Evolutionary conservation across 2,113 vertebrate species (phyloP), one percentile per base, ranked within the genome.

Genomic region (Callipepla californica): DNA sequence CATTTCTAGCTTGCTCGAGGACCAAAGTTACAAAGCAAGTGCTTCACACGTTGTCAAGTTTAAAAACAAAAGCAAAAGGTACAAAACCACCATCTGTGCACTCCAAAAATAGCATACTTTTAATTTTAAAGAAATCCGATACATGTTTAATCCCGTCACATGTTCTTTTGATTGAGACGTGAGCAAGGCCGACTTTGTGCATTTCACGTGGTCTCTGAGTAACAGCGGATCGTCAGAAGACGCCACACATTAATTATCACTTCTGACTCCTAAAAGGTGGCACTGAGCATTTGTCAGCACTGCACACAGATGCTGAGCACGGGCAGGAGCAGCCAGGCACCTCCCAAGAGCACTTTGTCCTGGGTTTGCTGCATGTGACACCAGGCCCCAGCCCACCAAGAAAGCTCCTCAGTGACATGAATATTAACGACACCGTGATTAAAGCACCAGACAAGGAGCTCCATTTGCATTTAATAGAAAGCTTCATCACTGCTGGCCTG

Each of bases 271-370:
- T 4, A 1, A 7, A 16, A 47, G 1, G 47, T 62, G 84, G 65
- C 80, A 59, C 53, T 0, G 0, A 28, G 45, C 1, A 0, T 1
- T 2, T 13, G 22, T 18, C 13, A 68, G 61, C 28, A 8, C 26
- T 42, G 0, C 61, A 53, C 8, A 2, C 7, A 1, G 30, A 18
- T 1, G 20, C 1, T 25, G 44, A 65, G 47, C 32, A n/a, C 12
- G 22, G 42, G 15, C 50, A 6, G 66, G 50, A 38, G 77, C 36
- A 75, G n/a, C 13, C 83, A 77, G 36, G 38, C 65, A 51, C 2
- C 65, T 55, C 91, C 81, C 63, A 32, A 61, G 57, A 78, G 69
- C 2, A 58, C 89, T 94, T 79, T 79, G 78, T n/a, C 61, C 80
- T 73, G 36, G 0, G 9, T 34, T 20, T 84, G 58, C 48, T 13